Evolutionary conservation across 2,888 invertebrate species (phyloP).

Genomic region (Caenorhabditis afra): DNA sequence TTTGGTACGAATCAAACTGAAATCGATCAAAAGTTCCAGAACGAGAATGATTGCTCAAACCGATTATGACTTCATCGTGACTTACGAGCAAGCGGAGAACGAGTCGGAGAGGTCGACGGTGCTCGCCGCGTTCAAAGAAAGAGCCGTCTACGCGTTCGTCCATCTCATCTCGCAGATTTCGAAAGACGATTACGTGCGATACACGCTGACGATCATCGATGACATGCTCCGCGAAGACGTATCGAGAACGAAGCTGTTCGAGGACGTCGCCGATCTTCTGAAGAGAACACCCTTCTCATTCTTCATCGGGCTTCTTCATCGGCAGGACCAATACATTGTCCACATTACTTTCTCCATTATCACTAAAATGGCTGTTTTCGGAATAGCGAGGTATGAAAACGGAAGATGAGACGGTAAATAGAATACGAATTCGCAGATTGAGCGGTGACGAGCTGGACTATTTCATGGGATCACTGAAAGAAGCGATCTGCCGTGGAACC

Average conservation of each 20-base stretch:
- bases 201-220: slow-evolving; percentile 49
- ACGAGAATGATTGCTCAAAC: slow-evolving; percentile 50
- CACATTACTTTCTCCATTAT: slow-evolving; percentile 39
- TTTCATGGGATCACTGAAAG: slow-evolving; percentile 49
- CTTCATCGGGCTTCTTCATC: slow-evolving; percentile 43
- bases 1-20: no score
- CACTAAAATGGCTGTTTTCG: slow-evolving; percentile 49
- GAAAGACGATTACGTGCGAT: slow-evolving; percentile 50
- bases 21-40: slow-evolving; percentile 17
- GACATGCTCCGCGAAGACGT: slow-evolving; percentile 53
- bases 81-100: slow-evolving; percentile 44
- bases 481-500: slow-evolving; percentile 41
- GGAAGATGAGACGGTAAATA: not conserved
- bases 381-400: slow-evolving; percentile 30
- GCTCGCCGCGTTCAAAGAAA: slow-evolving; percentile 46
- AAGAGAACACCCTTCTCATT: slow-evolving; percentile 50
- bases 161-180: slow-evolving; percentile 56
- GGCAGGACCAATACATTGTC: slow-evolving; percentile 48
- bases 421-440: slow-evolving; percentile 4
- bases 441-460: slow-evolving; percentile 53
- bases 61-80: slow-evolving; percentile 56
- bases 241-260: slow-evolving; percentile 42
- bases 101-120: slow-evolving; percentile 32
- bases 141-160: slow-evolving; percentile 53
- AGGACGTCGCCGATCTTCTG: slow-evolving; percentile 40